phyloP scores from a whole-genome alignment of 2,797 vertebrate species.

The Sebastes steindachneri region DNA sequence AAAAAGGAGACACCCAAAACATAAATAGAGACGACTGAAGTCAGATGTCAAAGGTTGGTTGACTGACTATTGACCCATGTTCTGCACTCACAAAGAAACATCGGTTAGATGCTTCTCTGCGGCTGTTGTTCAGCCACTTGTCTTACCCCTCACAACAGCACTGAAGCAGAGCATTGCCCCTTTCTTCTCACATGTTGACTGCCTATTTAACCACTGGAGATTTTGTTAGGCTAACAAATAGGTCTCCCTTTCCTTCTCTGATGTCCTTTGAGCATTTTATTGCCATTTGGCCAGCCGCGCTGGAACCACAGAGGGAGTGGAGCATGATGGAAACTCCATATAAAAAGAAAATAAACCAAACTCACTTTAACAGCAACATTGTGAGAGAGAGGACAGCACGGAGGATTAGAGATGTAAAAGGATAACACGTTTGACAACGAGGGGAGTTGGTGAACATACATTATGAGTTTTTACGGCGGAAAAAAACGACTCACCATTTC shows the following conservation, averaged over 20 bases:
- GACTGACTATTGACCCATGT: constrained; percentile 16
- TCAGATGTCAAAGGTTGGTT: constrained; percentile 20
- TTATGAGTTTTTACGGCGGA: constrained; percentile 55
- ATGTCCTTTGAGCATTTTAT: constrained; percentile 80
- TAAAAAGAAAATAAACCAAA: constrained; percentile 78
- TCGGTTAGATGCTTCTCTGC: neutral
- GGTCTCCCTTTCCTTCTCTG: constrained; percentile 69
- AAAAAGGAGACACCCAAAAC: constrained; percentile 1
- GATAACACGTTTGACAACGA: constrained; percentile 51
- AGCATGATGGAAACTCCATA: constrained; percentile 79
- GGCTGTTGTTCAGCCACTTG: constrained; percentile 42
- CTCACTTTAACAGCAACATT: constrained; percentile 66
- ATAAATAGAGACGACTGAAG: constrained; percentile 18
- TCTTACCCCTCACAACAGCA: constrained; percentile 25
- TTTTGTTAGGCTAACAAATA: constrained; percentile 72
- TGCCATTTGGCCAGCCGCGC: constrained; percentile 78
- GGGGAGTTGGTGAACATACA: constrained; percentile 32
- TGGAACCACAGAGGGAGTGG: constrained; percentile 79
- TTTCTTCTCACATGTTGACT: constrained; percentile 44
- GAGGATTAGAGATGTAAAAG: constrained; percentile 39
- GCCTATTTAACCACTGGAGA: constrained; percentile 54
- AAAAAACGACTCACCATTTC: constrained; percentile 56
- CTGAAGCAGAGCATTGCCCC: constrained; percentile 15
- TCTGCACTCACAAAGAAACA: neutral
- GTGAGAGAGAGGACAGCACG: constrained; percentile 30